Evolutionary conservation across 2,888 invertebrate genomes (phyloP).

Genomic region (Taenaris catops): DNA sequence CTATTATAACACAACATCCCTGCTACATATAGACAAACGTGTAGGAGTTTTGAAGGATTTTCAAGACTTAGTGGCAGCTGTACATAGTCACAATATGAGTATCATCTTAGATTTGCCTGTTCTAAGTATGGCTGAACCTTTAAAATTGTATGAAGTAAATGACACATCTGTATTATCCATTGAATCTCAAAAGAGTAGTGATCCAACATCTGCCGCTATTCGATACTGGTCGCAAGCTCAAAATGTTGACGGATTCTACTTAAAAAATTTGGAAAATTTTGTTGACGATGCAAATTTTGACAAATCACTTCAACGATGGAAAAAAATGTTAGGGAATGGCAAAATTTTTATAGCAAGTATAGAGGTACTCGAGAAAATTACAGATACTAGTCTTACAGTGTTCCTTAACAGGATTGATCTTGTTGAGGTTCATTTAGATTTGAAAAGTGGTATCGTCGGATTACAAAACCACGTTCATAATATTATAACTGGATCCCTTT

Average conservation of each 20-base stretch:
- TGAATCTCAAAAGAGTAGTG: constrained; percentile 50
- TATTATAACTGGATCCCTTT: constrained; percentile 78
- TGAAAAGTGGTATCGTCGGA: constrained; percentile 75
- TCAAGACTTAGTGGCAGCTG: constrained; percentile 77
- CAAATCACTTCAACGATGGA: constrained; percentile 83
- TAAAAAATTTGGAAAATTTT: constrained; percentile 87
- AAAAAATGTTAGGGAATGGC: constrained; percentile 80
- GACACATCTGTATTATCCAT: constrained; percentile 58
- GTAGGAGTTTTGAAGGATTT: constrained; percentile 87
- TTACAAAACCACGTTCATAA: constrained; percentile 81
- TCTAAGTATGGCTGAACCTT: constrained; percentile 49
- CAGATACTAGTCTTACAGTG: constrained; percentile 71
- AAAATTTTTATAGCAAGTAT: constrained; percentile 85
- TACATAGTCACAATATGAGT: constrained; percentile 86
- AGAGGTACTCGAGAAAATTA: constrained; percentile 66
- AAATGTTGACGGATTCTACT: constrained; percentile 93
- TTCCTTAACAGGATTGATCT: constrained; percentile 85
- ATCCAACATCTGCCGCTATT: constrained; percentile 56
- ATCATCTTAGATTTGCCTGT: constrained; percentile 89
- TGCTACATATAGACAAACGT: constrained; percentile 82
- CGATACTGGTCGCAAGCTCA: constrained; percentile 72
- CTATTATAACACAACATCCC: constrained; percentile 83
- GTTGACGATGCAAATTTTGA: constrained; percentile 80
- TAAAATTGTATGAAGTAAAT: constrained; percentile 36
- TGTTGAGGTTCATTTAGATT: constrained; percentile 83